Conservation (phyloP, 2,797 vertebrate species). For the Moxostoma hubbsi region DNA sequence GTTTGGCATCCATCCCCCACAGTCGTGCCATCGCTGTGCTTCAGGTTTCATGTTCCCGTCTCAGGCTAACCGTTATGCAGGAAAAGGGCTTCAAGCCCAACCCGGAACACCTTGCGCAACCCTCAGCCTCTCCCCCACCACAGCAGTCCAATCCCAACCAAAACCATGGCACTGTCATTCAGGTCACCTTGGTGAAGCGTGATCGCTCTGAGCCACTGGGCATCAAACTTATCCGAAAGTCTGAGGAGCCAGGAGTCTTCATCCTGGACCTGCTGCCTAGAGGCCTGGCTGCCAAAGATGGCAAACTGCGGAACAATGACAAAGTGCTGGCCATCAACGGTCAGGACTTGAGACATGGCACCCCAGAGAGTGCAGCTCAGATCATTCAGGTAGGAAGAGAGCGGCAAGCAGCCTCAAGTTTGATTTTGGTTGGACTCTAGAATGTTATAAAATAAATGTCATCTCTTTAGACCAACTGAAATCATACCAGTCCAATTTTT, state of each 20-base stretch:
- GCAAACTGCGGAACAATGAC: constrained; percentile 88
- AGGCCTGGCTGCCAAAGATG: constrained; percentile 89
- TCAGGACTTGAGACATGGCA: constrained; percentile 89
- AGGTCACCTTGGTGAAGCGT: constrained; percentile 86
- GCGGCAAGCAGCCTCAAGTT: neutral
- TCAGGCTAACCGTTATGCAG: constrained; percentile 89
- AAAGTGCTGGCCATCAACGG: constrained; percentile 92
- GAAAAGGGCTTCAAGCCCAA: constrained; percentile 89
- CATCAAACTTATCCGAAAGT: constrained; percentile 93
- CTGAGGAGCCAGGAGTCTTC: constrained; percentile 88
- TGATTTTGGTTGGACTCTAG: no score
- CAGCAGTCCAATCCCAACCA: constrained; percentile 66
- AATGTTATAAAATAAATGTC: no score
- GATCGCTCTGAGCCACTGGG: constrained; percentile 86
- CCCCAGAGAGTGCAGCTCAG: constrained; percentile 90
- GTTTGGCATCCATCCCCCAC: constrained; percentile 86
- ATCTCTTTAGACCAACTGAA: no score
- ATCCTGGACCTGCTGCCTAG: constrained; percentile 89
- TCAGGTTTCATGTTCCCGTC: constrained; percentile 75
- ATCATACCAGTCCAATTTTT: no score
- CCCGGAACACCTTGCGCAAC: constrained; percentile 69
- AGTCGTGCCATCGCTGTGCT: constrained; percentile 82
- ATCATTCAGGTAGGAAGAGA: constrained; percentile 86
- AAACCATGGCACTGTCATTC: constrained; percentile 81
- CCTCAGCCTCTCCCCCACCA: constrained; percentile 65